These are phyloP conservation scores for Himalopsyche phryganea DNA, from an alignment of 1,140 invertebrate genomes.

Conservation along the genomic window DNA sequence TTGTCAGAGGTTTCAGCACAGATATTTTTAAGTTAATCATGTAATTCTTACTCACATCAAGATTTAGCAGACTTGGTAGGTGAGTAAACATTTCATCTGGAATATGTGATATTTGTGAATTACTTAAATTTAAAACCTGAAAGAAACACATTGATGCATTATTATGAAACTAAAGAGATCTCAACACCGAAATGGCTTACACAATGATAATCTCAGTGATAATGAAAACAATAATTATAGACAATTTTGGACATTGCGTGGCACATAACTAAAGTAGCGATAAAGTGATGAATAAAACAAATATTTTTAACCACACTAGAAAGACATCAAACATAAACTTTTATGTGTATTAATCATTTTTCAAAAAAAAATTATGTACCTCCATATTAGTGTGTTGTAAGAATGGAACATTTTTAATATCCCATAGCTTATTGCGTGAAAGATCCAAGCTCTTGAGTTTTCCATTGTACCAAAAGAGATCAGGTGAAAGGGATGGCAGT, in stretches of 20 bases:
- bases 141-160: no score
- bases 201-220: no score
- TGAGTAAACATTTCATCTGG: conserved; percentile 44
- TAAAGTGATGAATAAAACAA: no score
- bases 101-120: conserved; percentile 48
- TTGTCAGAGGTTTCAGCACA: conserved; percentile 43
- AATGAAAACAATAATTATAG: no score
- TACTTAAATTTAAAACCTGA: conserved; percentile 52
- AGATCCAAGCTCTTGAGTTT: conserved; percentile 42
- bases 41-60: conserved; percentile 53
- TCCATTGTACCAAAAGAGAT: conserved; percentile 47
- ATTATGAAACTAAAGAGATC: no score
- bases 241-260: no score
- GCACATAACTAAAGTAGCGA: no score
- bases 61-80: conserved; percentile 47
- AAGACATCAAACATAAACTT: no score
- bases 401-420: conserved; percentile 45
- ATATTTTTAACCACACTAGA: no score
- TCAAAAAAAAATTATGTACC: no score
- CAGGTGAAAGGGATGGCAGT: conserved; percentile 41
- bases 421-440: conserved; percentile 47
- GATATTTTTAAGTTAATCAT: conserved; percentile 44
- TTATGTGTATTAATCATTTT: no score
- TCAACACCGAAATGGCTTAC: no score
- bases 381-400: conserved; percentile 43